A percentile compares a stretch with the other conserved stretches of the same genome.
Conservation (phyloP, 37 sponge, comb jelly and placozoan genomes). For the Spongilla lacustris region DNA sequence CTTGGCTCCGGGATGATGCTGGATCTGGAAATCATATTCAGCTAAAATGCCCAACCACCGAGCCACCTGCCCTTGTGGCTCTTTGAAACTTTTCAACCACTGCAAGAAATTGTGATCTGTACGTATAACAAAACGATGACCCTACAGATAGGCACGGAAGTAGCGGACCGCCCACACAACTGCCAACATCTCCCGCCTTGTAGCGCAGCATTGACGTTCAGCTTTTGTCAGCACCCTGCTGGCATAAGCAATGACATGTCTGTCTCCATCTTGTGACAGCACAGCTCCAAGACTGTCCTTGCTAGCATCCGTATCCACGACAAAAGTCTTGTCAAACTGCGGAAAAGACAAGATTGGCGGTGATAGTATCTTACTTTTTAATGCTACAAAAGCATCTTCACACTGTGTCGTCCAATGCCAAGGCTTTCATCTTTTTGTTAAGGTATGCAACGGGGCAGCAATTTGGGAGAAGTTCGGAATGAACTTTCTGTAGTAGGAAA, state of each 20-base stretch:
- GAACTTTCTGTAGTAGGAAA: not conserved
- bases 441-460: too few relatives aligned
- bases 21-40: slow-evolving; percentile 14
- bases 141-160: slow-evolving; percentile 6
- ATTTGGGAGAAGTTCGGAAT: too few relatives aligned
- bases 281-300: slow-evolving; percentile 11
- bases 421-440: too few relatives aligned
- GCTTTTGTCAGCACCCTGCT: slow-evolving; percentile 8
- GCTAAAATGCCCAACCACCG: slow-evolving; percentile 25
- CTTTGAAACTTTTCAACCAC: slow-evolving; percentile 30
- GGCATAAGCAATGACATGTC: not conserved
- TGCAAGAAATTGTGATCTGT: slow-evolving; percentile 25
- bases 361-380: not conserved
- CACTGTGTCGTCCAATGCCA: slow-evolving; percentile 9
- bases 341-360: slow-evolving; percentile 25
- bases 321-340: slow-evolving; percentile 7
- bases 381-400: not conserved
- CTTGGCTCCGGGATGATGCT: slow-evolving; percentile 6
- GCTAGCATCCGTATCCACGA: slow-evolving; percentile 3
- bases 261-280: slow-evolving; percentile 3
- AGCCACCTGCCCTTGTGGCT: slow-evolving; percentile 29
- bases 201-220: not conserved
- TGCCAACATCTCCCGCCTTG: not conserved
- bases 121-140: slow-evolving; percentile 5
- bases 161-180: not conserved